Percentiles rank a stretch among this genome's conserved stretches.
Conservation (phyloP, 1,140 invertebrate species). For the Drosophila kepulauana region DNA sequence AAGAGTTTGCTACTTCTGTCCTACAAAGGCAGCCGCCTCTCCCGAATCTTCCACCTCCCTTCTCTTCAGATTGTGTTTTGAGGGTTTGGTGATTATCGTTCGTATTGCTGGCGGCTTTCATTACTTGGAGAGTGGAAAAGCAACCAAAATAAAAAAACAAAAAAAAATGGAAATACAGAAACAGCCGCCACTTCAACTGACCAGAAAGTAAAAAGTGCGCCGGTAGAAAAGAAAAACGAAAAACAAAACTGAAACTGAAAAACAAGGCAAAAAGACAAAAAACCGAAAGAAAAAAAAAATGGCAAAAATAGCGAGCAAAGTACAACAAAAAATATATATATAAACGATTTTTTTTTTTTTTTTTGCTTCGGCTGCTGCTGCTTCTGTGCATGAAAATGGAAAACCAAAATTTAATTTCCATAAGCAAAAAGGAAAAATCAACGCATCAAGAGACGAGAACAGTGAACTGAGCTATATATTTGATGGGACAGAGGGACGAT, state of each 20-base stretch:
- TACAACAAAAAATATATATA: constrained; percentile 18
- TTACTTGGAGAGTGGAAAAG: constrained; percentile 16
- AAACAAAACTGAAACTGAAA: constrained; percentile 12
- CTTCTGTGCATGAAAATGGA: constrained; percentile 43
- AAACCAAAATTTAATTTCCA: constrained; percentile 56
- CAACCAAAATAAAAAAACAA: too few relatives aligned
- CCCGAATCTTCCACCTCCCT: neutral
- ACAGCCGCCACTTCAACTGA: constrained; percentile 31
- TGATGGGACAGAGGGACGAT: neutral
- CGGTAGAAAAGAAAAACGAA: constrained; percentile 2
- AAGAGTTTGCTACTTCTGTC: neutral
- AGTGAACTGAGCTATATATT: constrained; percentile 10
- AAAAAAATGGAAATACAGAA: neutral
- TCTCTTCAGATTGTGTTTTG: neutral
- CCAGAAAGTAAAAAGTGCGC: constrained; percentile 25
- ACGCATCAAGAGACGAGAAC: constrained; percentile 26
- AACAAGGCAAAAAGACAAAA: constrained; percentile 12
- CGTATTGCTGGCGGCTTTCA: constrained; percentile 36
- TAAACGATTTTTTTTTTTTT: constrained; percentile 4
- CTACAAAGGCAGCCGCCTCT: constrained; percentile 13
- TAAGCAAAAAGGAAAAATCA: constrained; percentile 44
- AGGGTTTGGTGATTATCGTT: constrained; percentile 38
- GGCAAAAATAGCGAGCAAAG: constrained; percentile 2
- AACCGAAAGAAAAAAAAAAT: constrained; percentile 1
- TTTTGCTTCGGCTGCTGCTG: too few relatives aligned